These are phyloP conservation scores for Ophion ellenae DNA, from an alignment of 2,888 invertebrate genomes.

Conservation along the genomic window DNA sequence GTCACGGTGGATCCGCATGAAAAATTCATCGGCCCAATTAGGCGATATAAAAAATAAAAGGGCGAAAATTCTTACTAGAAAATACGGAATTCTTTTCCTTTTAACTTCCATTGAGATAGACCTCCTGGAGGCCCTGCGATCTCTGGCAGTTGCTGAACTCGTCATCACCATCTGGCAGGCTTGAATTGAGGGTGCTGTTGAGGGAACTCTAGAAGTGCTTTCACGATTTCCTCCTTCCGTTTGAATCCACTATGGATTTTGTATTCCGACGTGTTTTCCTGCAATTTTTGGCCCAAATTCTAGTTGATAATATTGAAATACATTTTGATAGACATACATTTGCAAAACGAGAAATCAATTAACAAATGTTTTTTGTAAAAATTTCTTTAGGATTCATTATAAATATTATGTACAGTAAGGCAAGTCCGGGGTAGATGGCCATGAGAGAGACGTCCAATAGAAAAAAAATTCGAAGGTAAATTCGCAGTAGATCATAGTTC, in stretches of 20 bases:
- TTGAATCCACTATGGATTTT: conserved; percentile 86
- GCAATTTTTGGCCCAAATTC: conserved; percentile 24
- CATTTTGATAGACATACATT: no score
- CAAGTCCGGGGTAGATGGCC: no score
- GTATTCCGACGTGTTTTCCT: conserved; percentile 91
- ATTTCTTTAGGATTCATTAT: no score
- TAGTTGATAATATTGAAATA: no score
- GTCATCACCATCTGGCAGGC: conserved; percentile 84
- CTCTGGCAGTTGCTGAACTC: conserved; percentile 87
- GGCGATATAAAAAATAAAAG: not conserved
- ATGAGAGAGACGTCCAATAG: no score
- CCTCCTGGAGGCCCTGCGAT: conserved; percentile 84
- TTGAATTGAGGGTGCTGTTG: conserved; percentile 80
- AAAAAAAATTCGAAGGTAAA: no score
- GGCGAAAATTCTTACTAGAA: conserved; percentile 45
- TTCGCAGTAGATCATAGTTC: no score
- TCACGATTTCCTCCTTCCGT: conserved; percentile 91
- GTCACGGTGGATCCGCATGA: not conserved
- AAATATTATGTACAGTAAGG: no score
- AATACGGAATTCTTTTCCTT: conserved; percentile 86
- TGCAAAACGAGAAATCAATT: no score
- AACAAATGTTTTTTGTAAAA: no score
- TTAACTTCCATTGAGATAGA: conserved; percentile 85
- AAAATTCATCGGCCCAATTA: not conserved
- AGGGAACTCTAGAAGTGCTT: conserved; percentile 85